A percentile compares a stretch with the other conserved stretches of the same genome.
Conservation (phyloP, 2,797 vertebrate species). For the Ara ararauna region DNA sequence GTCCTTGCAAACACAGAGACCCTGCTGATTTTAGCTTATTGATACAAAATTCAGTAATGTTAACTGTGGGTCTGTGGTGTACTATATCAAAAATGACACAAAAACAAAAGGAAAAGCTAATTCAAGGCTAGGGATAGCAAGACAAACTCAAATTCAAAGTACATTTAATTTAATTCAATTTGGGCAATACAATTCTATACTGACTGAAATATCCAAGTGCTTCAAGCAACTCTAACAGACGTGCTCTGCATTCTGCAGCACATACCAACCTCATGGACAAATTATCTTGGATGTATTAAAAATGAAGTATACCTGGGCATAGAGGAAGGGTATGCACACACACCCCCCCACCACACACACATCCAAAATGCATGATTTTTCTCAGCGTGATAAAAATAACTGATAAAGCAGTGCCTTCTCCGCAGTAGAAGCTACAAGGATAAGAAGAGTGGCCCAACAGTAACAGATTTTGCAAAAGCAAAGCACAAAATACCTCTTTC, state of each 20-base stretch:
- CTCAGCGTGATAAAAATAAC: neutral
- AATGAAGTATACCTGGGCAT: neutral
- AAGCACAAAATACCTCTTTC: neutral
- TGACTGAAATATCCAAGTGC: neutral
- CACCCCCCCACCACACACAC: neutral
- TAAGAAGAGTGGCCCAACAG: neutral
- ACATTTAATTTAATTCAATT: neutral
- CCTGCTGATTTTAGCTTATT: neutral
- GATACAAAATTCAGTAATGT: neutral
- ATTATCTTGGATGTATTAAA: neutral
- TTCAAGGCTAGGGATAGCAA: neutral
- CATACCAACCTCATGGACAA: rapidly evolving
- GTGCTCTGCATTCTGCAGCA: neutral
- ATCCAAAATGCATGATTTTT: neutral
- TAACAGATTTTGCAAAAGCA: neutral
- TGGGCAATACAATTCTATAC: rapidly evolving
- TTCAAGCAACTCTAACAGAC: neutral
- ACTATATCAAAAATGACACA: neutral
- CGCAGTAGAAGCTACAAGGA: neutral
- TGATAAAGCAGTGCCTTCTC: neutral
- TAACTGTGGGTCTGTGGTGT: neutral
- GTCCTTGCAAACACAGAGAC: neutral
- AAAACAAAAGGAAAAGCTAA: neutral
- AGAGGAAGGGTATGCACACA: neutral
- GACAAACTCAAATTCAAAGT: neutral